Percentiles rank a stretch among this genome's conserved stretches.
phyloP scores from a whole-genome alignment of 2,113 vertebrate species.

The Bombycilla garrulus region DNA sequence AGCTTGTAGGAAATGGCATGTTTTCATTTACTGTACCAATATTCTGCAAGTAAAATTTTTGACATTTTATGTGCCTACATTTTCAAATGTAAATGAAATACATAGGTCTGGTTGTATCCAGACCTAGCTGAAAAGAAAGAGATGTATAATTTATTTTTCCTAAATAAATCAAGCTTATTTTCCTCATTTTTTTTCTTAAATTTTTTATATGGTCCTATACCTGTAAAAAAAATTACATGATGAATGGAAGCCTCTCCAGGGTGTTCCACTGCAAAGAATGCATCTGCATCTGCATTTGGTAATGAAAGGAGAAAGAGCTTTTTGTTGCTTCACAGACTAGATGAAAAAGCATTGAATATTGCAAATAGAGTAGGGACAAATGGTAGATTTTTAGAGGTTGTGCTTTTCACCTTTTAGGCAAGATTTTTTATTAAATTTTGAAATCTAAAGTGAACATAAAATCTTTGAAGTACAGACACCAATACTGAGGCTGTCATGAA shows the following conservation, averaged over 20 bases:
- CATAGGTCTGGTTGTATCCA: not conserved
- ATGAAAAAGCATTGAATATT: not conserved
- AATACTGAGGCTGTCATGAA: not conserved
- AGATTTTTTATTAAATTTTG: not conserved
- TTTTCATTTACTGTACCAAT: not conserved
- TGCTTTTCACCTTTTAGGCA: not conserved
- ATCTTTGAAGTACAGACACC: not conserved
- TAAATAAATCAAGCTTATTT: not conserved
- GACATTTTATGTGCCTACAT: not conserved
- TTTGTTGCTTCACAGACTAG: not conserved
- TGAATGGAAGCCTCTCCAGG: not conserved
- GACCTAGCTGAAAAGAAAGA: not conserved
- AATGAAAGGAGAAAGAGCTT: not conserved
- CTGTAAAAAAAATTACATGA: not conserved
- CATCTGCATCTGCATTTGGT: not conserved
- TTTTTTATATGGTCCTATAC: not conserved
- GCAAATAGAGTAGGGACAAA: not conserved
- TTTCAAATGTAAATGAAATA: not conserved
- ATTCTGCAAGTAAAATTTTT: not conserved
- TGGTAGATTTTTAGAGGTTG: not conserved
- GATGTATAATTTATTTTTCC: not conserved
- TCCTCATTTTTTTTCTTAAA: not conserved
- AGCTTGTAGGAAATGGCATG: not conserved
- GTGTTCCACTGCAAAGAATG: not conserved
- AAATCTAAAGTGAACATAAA: not conserved